Conservation (phyloP, 2,888 invertebrate species). For the Rosalia funebris region DNA sequence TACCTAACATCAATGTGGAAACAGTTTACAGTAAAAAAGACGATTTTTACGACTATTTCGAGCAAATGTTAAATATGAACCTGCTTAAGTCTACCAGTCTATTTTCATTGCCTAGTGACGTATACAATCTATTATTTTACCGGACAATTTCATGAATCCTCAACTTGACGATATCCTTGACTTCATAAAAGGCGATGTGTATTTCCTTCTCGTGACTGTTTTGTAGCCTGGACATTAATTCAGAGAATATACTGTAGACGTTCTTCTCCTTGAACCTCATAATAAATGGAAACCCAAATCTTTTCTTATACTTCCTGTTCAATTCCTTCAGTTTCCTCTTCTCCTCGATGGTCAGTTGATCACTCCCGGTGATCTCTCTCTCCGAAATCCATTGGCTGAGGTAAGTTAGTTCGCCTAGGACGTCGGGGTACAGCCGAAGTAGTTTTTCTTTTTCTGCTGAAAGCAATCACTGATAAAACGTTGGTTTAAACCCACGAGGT, state of each 20-base stretch:
- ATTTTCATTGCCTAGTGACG: too few relatives aligned
- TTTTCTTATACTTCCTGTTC: slow-evolving; percentile 70
- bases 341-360: slow-evolving; percentile 67
- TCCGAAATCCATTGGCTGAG: slow-evolving; percentile 69
- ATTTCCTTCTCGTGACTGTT: slow-evolving; percentile 69
- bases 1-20: neutral
- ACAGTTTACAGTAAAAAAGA: too few relatives aligned
- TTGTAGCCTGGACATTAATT: slow-evolving; percentile 67
- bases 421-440: slow-evolving; percentile 72
- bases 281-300: slow-evolving; percentile 76
- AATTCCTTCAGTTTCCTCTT: slow-evolving; percentile 65
- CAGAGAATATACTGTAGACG: slow-evolving; percentile 68
- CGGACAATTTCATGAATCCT: slow-evolving; percentile 63
- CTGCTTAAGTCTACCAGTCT: too few relatives aligned
- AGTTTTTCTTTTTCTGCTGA: slow-evolving; percentile 68
- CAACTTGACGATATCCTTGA: slow-evolving; percentile 74
- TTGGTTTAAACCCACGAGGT: neutral
- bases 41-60: too few relatives aligned
- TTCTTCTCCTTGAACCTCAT: slow-evolving; percentile 75
- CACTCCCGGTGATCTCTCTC: slow-evolving; percentile 66
- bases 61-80: too few relatives aligned
- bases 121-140: too few relatives aligned
- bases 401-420: slow-evolving; percentile 70
- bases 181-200: slow-evolving; percentile 70
- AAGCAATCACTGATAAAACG: slow-evolving; percentile 5